Evolutionary conservation across 2,888 invertebrate species (phyloP), one percentile per base, ranked within the genome.

Genomic region (Caenorhabditis sp.): DNA sequence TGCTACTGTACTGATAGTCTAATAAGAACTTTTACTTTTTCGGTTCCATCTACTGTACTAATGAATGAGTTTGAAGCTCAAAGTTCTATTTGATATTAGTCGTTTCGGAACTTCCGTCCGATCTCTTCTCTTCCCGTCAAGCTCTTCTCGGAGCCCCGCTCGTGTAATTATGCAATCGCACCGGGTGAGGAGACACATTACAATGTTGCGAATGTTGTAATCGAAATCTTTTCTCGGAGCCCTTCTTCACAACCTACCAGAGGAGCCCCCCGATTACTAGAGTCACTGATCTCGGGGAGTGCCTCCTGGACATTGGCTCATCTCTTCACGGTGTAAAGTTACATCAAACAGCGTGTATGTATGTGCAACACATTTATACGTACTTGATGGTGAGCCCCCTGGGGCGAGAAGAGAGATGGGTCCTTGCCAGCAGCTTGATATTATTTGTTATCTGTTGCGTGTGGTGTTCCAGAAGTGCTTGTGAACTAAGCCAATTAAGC

Each of bases 301-400:
- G 75, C 64, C 79, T 79, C 72, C 72, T 73, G 79, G 79, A 80
- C 79, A 80, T 80, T 77, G 77, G 77, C 77, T 77, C 77, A 77
- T 69, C 61, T 51, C 77, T 63, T 69, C 44, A 41, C 68, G 61
- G 80, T 80, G 80, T 80, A 80, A 80, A 80, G 80, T 80, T 80
- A 80, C 80, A 80, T 74, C 80, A 80, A 74, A 70, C 76, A 66
- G 73, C 73, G 74, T 68, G 80, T 72, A 73, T 80, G 80, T 80
- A 70, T 77, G 77, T 77, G 77, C 77, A 73, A 80, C 73, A 80
- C 80, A 80, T 80, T 73, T 80, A 80, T 73, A 80, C 79, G 72
- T 80, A 80, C 73, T 77, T 77, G 77, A 77, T n/a, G n/a, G n/a
- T n/a, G n/a, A n/a, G n/a, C 69, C 69, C 69, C n/a, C 49, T 51